Base-by-base conservation (phyloP, 2,113 vertebrate species). In the Ranitomeya imitator region DNA sequence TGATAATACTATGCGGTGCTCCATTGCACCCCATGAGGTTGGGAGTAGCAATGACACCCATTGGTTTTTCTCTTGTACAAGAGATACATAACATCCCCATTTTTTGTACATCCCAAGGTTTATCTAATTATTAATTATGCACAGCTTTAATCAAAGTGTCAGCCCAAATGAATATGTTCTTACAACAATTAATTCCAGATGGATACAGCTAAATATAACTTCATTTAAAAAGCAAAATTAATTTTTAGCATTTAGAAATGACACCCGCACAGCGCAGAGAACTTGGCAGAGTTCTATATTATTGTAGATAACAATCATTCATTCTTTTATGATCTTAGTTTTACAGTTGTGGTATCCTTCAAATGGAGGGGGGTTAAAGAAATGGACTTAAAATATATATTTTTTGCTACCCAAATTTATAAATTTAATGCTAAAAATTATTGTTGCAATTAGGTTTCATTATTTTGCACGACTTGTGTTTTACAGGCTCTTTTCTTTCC, bases 121-220 rank as follows among this genome's bases (percentile, higher is more conserved):
- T 51, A 65, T 82, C 59, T 63, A 45, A 63, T 63, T 82, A 82
- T 51, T 82, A 82, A 63, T 82, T 63, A 63, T 63, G 51, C 26
- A 12, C 60, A 45, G 18, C 45, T 82, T 55, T 82, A 19, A 63
- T 51, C 31, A 82, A 12, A 65, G 26, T 82, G 80, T 65, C 80
- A 82, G 31, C 31, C 14, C 51, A 82, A 82, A 82, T 82, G 37
- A 82, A 63, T 63, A 61, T 65, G 37, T 63, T 82, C 59, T 16
- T 55, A 79, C 45, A 55, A 79, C 45, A 52, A n/a, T 54, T 65
- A 82, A 82, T 63, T 82, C 80, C 80, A 82, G 80, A 60, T 82
- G 80, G 80, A 82, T 65, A 51, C 18, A 19, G 60, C 80, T 82
- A 82, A 82, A 82, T 51, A 82, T 82, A 82, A 65, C 59, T 51